A percentile compares a stretch with the other conserved stretches of the same genome.
phyloP scores from a whole-genome alignment of 1,140 invertebrate genomes.

The Euglossa dilemma region DNA sequence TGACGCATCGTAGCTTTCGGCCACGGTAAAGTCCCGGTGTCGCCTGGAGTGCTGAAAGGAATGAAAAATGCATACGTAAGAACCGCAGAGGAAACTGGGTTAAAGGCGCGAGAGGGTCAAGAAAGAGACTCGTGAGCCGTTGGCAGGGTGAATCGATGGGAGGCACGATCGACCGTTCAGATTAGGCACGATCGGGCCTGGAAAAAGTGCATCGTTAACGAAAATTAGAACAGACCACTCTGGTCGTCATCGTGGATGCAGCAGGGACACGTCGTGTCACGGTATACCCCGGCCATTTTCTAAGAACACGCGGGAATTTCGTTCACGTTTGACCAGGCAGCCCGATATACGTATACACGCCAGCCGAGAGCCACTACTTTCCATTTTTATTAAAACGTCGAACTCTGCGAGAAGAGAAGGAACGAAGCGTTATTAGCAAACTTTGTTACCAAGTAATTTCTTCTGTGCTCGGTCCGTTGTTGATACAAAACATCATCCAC shows the following conservation, averaged over 20 bases:
- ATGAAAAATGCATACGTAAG: conserved; percentile 56
- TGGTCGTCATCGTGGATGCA: not conserved
- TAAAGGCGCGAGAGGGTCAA: conserved; percentile 36
- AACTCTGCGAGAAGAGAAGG: not conserved
- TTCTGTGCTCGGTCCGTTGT: not conserved
- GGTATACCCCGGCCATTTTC: not conserved
- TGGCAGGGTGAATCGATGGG: conserved; percentile 23
- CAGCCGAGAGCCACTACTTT: not conserved
- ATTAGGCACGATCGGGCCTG: conserved; percentile 43
- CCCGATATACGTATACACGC: too few species aligned
- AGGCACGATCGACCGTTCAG: conserved; percentile 28
- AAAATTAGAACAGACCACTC: conserved; percentile 3
- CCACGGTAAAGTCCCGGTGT: conserved; percentile 68
- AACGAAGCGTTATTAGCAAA: conserved; percentile 12
- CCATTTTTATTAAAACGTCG: conserved; percentile 24
- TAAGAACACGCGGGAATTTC: not conserved
- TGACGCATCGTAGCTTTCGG: conserved; percentile 47
- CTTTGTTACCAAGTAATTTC: conserved; percentile 23
- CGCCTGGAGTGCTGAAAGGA: conserved; percentile 71
- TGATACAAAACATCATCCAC: conserved; percentile 1
- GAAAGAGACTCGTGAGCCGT: conserved; percentile 1
- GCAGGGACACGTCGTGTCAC: too few species aligned
- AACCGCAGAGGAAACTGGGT: conserved; percentile 35
- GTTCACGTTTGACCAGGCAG: not conserved
- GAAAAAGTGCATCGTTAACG: conserved; percentile 13